Percentiles rank a stretch among this genome's conserved stretches.
Evolutionary conservation across 2,113 vertebrate genomes (phyloP).

Genomic region (Ictalurus furcatus): DNA sequence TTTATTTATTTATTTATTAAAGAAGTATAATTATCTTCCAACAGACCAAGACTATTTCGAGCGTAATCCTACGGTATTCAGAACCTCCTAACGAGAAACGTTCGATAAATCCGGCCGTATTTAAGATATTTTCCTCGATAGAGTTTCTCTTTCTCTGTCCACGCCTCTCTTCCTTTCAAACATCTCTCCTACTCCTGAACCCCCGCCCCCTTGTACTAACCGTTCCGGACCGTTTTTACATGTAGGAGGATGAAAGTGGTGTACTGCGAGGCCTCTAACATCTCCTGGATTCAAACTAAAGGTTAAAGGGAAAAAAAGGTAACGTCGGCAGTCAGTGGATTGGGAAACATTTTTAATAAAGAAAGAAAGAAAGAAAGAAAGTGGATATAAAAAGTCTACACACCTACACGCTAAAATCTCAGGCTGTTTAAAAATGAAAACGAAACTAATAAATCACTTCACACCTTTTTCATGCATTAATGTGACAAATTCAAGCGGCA

Average conservation of each 20-base stretch:
- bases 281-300: background rate
- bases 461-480: background rate
- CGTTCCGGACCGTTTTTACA: background rate
- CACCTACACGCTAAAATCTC: background rate
- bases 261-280: background rate
- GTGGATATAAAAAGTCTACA: background rate
- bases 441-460: background rate
- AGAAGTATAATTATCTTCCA: background rate
- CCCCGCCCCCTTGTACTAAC: background rate
- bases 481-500: background rate
- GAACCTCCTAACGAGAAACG: background rate
- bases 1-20: background rate
- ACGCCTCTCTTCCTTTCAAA: background rate
- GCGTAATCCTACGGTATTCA: background rate
- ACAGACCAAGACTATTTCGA: background rate
- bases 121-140: background rate
- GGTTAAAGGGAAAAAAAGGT: too few species aligned
- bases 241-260: background rate
- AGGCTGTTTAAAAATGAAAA: background rate
- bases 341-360: background rate
- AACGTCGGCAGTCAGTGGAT: background rate
- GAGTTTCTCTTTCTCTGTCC: background rate
- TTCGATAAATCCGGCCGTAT: background rate
- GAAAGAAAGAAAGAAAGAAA: background rate
- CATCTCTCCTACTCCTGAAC: conserved; percentile 4